phyloP scores from a whole-genome alignment of 2,113 vertebrate species.

The Notothenia coriiceps region DNA sequence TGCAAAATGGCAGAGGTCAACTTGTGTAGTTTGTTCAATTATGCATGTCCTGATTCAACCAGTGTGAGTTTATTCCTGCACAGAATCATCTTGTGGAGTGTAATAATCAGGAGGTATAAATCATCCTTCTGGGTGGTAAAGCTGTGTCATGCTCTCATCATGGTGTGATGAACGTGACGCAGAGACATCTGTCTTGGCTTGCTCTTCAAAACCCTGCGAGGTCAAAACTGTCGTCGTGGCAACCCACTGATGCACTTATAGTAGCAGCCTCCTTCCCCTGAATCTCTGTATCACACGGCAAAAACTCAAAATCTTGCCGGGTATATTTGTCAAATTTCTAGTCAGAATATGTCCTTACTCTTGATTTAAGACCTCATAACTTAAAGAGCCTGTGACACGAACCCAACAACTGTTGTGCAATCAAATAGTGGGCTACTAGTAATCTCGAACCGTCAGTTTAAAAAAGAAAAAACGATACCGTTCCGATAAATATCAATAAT shows the following conservation, averaged over 20 bases:
- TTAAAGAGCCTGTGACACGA: too few relatives aligned
- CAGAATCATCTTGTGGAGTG: background rate
- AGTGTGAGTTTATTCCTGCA: background rate
- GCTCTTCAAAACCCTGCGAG: constrained; percentile 12
- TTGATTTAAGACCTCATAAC: too few relatives aligned
- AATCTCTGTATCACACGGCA: too few relatives aligned
- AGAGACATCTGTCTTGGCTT: constrained; percentile 25
- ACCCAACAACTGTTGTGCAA: too few relatives aligned
- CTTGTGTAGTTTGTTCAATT: constrained; percentile 18
- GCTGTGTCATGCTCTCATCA: background rate
- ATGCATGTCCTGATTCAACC: constrained; percentile 33
- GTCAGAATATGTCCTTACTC: too few relatives aligned
- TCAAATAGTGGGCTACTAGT: too few relatives aligned
- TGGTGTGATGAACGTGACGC: constrained; percentile 30
- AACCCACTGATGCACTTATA: constrained; percentile 21
- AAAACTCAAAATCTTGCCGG: too few relatives aligned
- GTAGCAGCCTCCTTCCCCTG: background rate
- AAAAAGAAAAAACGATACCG: too few relatives aligned
- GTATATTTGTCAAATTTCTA: too few relatives aligned
- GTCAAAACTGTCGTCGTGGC: constrained; percentile 44
- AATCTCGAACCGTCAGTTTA: too few relatives aligned
- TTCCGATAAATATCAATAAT: too few relatives aligned
- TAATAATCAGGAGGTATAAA: background rate
- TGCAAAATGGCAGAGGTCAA: constrained; percentile 24
- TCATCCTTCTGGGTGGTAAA: constrained; percentile 10